Evolutionary conservation across 92 coral and sea anemone genomes (phyloP), one percentile per base, ranked within the genome.

Genomic region (Paramuricea clavata): DNA sequence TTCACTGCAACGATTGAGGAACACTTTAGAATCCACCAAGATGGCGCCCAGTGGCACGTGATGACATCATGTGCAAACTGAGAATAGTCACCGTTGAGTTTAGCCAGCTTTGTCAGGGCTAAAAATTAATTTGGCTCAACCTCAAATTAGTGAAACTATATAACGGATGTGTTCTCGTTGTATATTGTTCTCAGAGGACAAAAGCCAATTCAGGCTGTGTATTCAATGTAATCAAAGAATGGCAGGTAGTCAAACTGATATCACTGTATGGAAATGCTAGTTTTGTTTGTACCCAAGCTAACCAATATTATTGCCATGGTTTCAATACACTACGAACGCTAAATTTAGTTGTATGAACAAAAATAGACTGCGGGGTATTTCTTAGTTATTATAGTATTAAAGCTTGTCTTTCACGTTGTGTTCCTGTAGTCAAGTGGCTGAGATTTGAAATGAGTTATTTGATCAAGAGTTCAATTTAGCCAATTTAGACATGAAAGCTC

Each of bases 291-390:
- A 5, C 67, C 35, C 3, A 27, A 2, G 67, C 42, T 32, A 9
- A 25, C 35, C 50, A 33, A 49, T 52, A 52, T 52, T 4, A 32
- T 49, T 49, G 2, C 82, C 69, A 76, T 76, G 82, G 82, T 76
- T 23, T 27, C 69, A n/a, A 76, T 76, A 76, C 82, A 76, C n/a
- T 76, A 54, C 15, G 16, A 12, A 30, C 47, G 39, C 82, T 76
- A 76, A 76, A 54, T 76, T 49, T 76, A 54, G 82, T 76, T 17
- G 67, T n/a, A 13, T 32, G 26, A 60, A 76, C 82, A 27, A 76
- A 76, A 49, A 76, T 76, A 76, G 67, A 11, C 30, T 13, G 41
- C n/a, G 39, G n/a, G 41, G 39, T 11, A 31, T 32, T 65, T 32
- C 28, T 27, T 65, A 12, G 72, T 12, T 65, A 65, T 12, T 65